Conservation (phyloP, 1,140 invertebrate genomes). For the Drosophila gunungcola region DNA sequence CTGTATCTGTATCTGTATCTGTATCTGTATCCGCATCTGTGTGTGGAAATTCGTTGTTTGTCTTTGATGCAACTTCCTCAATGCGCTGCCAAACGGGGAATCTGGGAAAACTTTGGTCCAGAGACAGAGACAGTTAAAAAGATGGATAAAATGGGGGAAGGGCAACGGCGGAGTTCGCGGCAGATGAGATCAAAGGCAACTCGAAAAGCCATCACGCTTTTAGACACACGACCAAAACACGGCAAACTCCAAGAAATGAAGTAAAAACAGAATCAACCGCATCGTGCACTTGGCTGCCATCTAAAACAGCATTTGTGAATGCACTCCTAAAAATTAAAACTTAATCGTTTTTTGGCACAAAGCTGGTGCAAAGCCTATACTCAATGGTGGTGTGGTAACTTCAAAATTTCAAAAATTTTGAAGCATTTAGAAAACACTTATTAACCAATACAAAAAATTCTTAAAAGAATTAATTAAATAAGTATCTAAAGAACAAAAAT, state of each 20-base stretch:
- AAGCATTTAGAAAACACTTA: too few relatives aligned
- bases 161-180: neutral
- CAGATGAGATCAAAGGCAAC: slow-evolving; percentile 72
- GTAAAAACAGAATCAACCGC: slow-evolving; percentile 54
- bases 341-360: too few relatives aligned
- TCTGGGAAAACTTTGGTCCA: slow-evolving; percentile 58
- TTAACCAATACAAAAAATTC: too few relatives aligned
- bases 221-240: slow-evolving; percentile 51
- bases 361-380: too few relatives aligned
- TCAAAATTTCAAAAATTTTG: too few relatives aligned
- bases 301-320: slow-evolving; percentile 25
- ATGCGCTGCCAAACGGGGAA: slow-evolving; percentile 70
- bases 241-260: slow-evolving; percentile 50
- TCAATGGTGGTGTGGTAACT: too few relatives aligned
- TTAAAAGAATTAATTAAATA: too few relatives aligned
- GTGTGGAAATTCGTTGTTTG: slow-evolving; percentile 65
- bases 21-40: slow-evolving; percentile 27
- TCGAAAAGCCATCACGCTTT: slow-evolving; percentile 64
- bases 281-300: slow-evolving; percentile 59
- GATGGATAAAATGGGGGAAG: slow-evolving; percentile 10
- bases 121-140: slow-evolving; percentile 34
- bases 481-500: too few relatives aligned
- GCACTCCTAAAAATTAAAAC: slow-evolving; percentile 12
- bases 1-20: slow-evolving; percentile 23
- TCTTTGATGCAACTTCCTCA: slow-evolving; percentile 82